A percentile compares a stretch with the other conserved stretches of the same genome.
Conservation (phyloP, 2,113 vertebrate genomes). For the Litocranius walleri region DNA sequence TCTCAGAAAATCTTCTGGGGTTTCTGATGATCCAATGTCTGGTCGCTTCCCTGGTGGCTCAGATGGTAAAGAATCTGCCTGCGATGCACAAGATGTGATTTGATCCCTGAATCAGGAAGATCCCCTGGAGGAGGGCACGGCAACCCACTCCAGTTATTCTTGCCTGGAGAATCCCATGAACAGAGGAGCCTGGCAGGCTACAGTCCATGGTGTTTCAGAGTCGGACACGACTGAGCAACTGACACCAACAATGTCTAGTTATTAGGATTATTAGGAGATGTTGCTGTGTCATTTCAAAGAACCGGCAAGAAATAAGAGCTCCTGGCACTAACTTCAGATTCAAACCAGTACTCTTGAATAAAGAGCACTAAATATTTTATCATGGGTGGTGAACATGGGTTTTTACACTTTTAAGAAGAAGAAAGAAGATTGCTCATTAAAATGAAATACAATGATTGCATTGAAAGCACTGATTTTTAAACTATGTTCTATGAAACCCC, state of each 20-base stretch:
- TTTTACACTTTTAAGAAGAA: slow-evolving; percentile 8
- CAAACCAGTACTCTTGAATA: background rate
- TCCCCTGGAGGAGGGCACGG: background rate
- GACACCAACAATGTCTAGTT: background rate
- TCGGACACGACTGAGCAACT: background rate
- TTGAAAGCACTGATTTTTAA: background rate
- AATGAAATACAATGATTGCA: background rate
- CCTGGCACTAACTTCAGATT: background rate
- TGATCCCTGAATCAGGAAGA: background rate
- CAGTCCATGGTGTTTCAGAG: background rate
- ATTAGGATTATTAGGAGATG: background rate
- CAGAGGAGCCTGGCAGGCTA: background rate
- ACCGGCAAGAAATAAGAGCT: background rate
- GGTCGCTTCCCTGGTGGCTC: background rate
- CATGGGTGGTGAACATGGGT: background rate
- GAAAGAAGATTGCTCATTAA: background rate
- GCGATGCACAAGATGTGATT: background rate
- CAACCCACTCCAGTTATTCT: background rate
- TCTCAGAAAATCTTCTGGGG: background rate
- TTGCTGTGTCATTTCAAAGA: background rate
- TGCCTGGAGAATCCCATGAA: background rate
- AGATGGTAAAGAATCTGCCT: background rate
- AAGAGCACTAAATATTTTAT: background rate
- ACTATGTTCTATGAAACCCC: background rate
- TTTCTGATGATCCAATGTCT: background rate